Conservation (phyloP, 1,140 invertebrate genomes). For the Sycophaga agraensis region DNA sequence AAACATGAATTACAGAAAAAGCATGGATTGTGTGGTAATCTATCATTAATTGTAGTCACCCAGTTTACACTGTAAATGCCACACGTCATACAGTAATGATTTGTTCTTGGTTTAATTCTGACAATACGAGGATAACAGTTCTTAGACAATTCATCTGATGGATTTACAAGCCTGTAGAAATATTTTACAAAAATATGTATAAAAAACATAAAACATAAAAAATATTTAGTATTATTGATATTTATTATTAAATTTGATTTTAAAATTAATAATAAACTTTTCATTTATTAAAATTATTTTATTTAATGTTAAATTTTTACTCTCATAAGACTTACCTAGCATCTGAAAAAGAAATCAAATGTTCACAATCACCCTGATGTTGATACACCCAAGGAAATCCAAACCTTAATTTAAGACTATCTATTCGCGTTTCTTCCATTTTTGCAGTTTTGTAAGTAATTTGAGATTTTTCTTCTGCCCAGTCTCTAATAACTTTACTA, state of each 20-base stretch:
- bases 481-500: constrained; percentile 65
- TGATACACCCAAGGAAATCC: constrained; percentile 82
- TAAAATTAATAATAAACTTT: no score
- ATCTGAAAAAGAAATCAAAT: constrained; percentile 78
- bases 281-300: no score
- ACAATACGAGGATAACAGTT: constrained; percentile 60
- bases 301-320: no score
- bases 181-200: no score
- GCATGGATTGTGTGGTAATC: constrained; percentile 67
- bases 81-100: constrained; percentile 62
- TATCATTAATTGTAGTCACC: constrained; percentile 61
- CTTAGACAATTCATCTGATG: constrained; percentile 53
- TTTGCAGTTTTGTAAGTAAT: constrained; percentile 59
- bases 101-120: constrained; percentile 47
- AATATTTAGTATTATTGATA: no score
- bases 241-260: no score
- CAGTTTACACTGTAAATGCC: constrained; percentile 58
- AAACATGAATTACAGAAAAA: constrained; percentile 70
- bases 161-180: constrained; percentile 59
- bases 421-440: constrained; percentile 67
- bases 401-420: constrained; percentile 66
- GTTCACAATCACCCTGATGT: constrained; percentile 89
- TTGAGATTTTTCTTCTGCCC: constrained; percentile 61
- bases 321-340: constrained; percentile 59
- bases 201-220: no score